phyloP scores from a whole-genome alignment of 2,797 vertebrate species.

The Peromyscus aztecus region DNA sequence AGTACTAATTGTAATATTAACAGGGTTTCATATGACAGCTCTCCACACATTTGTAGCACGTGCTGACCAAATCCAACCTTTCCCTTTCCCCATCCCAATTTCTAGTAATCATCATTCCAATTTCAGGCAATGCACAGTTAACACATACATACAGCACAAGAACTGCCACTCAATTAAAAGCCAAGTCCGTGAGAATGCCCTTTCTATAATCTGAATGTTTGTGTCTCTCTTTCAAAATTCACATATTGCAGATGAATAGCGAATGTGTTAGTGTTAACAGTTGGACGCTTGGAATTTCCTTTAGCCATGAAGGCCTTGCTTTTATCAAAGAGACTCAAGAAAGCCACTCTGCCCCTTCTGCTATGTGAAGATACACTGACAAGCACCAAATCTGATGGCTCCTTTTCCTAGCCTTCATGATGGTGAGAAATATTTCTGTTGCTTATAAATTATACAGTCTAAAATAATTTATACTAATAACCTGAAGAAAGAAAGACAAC shows the following conservation, averaged over 20 bases:
- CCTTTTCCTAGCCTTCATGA: neutral
- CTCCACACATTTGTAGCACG: neutral
- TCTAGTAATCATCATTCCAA: neutral
- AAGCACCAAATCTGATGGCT: neutral
- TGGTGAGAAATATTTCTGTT: slow-evolving; percentile 21
- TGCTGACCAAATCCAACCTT: neutral
- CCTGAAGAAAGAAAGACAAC: neutral
- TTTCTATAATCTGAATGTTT: neutral
- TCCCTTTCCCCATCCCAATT: neutral
- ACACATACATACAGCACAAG: neutral
- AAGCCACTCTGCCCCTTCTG: neutral
- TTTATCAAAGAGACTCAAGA: neutral
- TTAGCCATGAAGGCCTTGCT: neutral
- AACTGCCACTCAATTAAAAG: slow-evolving; percentile 21
- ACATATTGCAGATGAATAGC: neutral
- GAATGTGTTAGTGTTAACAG: neutral
- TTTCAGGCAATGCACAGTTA: slow-evolving; percentile 6
- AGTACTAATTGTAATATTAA: neutral
- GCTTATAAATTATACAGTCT: neutral
- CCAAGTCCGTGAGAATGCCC: neutral
- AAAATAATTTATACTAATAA: neutral
- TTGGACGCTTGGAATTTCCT: neutral
- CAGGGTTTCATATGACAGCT: neutral
- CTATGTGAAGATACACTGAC: neutral
- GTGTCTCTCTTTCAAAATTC: neutral